Conservation (phyloP, 1,140 invertebrate genomes). For the Drosophila tsacasi region DNA sequence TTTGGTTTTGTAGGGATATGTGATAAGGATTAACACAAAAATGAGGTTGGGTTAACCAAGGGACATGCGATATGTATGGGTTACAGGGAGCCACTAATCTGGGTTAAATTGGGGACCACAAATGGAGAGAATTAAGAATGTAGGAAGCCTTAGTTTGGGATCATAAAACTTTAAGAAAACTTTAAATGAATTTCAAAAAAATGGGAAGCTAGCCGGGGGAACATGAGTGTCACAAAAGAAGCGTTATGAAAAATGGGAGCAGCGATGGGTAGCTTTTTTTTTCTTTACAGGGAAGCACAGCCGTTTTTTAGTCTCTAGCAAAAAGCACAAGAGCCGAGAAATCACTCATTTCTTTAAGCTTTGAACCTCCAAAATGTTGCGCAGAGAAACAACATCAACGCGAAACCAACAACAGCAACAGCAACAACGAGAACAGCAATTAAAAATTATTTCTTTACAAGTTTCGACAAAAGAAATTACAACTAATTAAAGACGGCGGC, state of each 20-base stretch:
- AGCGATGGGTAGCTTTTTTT: conserved; percentile 1
- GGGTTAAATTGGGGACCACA: neutral
- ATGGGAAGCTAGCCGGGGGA: neutral
- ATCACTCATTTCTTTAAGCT: neutral
- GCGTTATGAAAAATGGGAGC: conserved; percentile 10
- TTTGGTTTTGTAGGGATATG: neutral
- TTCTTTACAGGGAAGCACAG: conserved; percentile 4
- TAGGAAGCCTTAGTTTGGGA: neutral
- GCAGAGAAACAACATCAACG: conserved; percentile 4
- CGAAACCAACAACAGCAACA: conserved; percentile 26
- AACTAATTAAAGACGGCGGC: conserved; percentile 16
- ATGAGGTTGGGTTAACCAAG: neutral
- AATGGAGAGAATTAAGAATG: neutral
- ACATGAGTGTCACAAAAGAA: conserved; percentile 13
- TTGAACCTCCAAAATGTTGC: conserved; percentile 5
- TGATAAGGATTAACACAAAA: neutral
- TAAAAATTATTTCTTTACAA: conserved; percentile 5
- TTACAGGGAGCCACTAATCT: neutral
- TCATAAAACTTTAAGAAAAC: too few relatives aligned
- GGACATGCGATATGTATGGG: neutral
- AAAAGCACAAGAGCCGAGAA: conserved; percentile 20
- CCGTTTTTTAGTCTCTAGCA: conserved; percentile 16
- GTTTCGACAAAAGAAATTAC: neutral
- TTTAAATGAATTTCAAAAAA: neutral
- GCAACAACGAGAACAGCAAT: conserved; percentile 19